Percentiles rank a stretch among this genome's conserved stretches.
These are phyloP conservation scores for Python bivittatus DNA, from an alignment of 2,113 vertebrate species.

Conservation along the genomic window DNA sequence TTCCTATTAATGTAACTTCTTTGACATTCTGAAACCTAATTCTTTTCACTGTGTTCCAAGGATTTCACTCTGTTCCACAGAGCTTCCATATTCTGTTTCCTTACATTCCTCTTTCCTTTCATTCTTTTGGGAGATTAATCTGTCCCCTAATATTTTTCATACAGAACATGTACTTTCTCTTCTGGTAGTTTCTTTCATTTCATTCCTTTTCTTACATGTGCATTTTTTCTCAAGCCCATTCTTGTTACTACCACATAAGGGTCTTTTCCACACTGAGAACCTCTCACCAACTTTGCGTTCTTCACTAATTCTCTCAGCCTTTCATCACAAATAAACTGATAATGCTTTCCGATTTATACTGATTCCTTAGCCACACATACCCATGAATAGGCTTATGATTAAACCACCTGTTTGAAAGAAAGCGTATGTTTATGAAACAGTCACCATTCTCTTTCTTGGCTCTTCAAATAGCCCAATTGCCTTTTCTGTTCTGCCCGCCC, in stretches of 20 bases:
- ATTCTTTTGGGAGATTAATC: neutral
- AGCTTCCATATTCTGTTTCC: neutral
- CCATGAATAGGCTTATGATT: neutral
- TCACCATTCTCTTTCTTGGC: neutral
- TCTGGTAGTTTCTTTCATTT: neutral
- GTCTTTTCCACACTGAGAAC: neutral
- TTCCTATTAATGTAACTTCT: too few species aligned
- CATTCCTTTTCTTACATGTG: neutral
- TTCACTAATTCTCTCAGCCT: neutral
- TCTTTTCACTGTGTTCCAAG: too few species aligned
- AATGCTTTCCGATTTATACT: neutral
- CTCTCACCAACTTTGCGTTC: neutral
- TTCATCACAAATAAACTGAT: neutral
- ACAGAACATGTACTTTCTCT: neutral
- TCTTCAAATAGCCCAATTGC: neutral
- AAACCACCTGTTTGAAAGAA: neutral
- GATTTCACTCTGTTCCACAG: too few species aligned
- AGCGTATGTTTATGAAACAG: neutral
- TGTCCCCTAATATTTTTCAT: neutral
- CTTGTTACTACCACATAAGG: neutral
- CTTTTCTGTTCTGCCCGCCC: neutral
- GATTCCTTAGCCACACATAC: neutral
- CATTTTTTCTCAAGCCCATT: neutral
- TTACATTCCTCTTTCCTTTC: neutral
- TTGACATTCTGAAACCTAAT: too few species aligned